phyloP scores from a whole-genome alignment of 2,113 vertebrate genomes.

The Martes martes region DNA sequence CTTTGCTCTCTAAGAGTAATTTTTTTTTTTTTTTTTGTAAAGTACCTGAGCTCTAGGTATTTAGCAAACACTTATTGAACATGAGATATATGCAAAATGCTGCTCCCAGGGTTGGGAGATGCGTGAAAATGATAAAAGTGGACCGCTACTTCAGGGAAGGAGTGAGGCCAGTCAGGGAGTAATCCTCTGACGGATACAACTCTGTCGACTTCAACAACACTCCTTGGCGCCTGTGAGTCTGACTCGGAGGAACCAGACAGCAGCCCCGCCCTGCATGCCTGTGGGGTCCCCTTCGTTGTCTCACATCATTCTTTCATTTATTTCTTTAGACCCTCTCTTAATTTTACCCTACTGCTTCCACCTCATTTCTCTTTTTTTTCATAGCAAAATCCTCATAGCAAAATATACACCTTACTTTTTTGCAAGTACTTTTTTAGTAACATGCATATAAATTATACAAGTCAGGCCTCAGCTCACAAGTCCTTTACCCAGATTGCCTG shows the following conservation, averaged over 20 bases:
- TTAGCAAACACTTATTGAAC: not conserved
- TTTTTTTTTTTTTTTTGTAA: too few relatives aligned
- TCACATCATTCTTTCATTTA: not conserved
- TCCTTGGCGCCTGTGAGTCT: not conserved
- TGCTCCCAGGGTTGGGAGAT: not conserved
- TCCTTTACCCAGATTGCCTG: not conserved
- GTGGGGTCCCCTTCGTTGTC: fast-evolving
- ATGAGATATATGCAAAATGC: not conserved
- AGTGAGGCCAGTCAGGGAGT: too few relatives aligned
- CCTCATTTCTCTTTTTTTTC: not conserved
- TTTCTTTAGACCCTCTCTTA: not conserved
- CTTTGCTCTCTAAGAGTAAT: not conserved
- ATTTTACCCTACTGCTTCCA: not conserved
- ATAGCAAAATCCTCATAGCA: not conserved
- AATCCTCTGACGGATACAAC: not conserved
- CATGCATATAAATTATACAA: not conserved
- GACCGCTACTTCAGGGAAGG: not conserved
- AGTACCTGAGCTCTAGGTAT: not conserved
- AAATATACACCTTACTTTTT: not conserved
- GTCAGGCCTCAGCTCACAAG: not conserved
- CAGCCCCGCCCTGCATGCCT: too few relatives aligned
- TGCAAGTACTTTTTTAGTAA: not conserved
- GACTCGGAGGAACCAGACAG: fast-evolving
- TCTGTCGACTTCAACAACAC: not conserved
- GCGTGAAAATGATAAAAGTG: not conserved